Evolutionary conservation across 2,113 vertebrate genomes (phyloP).

Genomic region (Regulus satrapa): DNA sequence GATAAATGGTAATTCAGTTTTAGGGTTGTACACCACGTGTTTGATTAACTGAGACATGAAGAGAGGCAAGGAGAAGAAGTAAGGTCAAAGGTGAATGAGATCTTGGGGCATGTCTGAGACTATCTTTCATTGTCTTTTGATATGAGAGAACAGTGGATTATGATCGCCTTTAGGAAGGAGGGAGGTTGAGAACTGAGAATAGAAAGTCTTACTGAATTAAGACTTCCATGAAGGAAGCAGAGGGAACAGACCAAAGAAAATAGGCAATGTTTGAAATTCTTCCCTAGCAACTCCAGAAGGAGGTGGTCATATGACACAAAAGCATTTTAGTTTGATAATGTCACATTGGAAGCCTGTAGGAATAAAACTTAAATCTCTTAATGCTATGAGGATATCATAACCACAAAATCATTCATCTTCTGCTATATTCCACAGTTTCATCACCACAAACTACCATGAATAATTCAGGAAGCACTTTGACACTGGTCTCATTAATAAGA

Average conservation of each 20-base stretch:
- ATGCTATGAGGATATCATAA: background rate
- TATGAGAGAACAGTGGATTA: background rate
- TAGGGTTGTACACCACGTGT: fast-evolving
- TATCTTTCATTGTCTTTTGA: background rate
- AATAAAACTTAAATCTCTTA: background rate
- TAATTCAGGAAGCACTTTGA: slow-evolving; percentile 55
- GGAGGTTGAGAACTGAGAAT: background rate
- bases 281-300: background rate
- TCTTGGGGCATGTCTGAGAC: background rate
- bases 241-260: background rate
- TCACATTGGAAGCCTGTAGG: background rate
- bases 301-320: background rate
- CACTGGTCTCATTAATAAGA: slow-evolving; percentile 46
- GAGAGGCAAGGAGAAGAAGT: background rate
- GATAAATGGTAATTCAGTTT: background rate
- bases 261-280: background rate
- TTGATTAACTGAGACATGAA: background rate
- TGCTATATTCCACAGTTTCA: background rate
- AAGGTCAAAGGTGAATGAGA: background rate
- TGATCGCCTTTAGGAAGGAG: background rate
- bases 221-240: background rate
- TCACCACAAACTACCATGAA: slow-evolving; percentile 42
- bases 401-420: slow-evolving; percentile 13
- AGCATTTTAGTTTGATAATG: background rate
- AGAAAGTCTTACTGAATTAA: background rate